Base-by-base conservation (phyloP, 2,113 vertebrate species). In the Hemicordylus capensis region DNA sequence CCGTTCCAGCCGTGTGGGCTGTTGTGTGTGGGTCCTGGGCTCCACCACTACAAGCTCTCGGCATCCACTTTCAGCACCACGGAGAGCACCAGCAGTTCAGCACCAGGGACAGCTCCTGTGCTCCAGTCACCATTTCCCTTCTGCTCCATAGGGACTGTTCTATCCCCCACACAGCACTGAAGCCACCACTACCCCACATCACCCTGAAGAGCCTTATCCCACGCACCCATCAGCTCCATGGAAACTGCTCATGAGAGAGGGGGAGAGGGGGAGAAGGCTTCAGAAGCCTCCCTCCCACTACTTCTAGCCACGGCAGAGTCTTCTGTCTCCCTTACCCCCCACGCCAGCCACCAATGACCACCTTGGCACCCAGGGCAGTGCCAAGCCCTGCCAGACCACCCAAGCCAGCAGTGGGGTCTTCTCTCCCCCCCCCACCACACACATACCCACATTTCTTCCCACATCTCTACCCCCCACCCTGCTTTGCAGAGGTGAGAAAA, bases 141-240 rank as follows among this genome's bases (percentile, higher is more conserved):
- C 15, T 6, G 26, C 26, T 28, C 46, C 14, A 74, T 24, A 74
- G 42, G 70, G 70, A 12, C 44, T 1, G 9, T 28, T 28, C 42
- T 28, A 15, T 6, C 67, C 7, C 1, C 9, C 19, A 4, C 15
- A n/a, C 66, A 2, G 34, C 34, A 4, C 28, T 28, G 26, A 51
- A 12, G 44, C 73, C 78, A 34, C n/a, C 2, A n/a, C 56, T 4
- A 10, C 37, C 76, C 56, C 76, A 51, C 15, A 56, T 56, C 66
- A 70, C 66, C 80, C 80, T 24, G 8, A 9, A 58, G 51, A 58
- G 51, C n/a, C 34, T 42, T 56, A 69, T 70, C 67, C 80, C 80
- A 81, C 80, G 80, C 80, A 72, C 34, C 67, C 66, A 31, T 26
- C 66, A 6, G 80, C 67, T 81, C 80, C 80, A 81, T 81, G 80